Evolutionary conservation across 2,797 vertebrate species (phyloP).

Genomic region (Sus cebifrons): DNA sequence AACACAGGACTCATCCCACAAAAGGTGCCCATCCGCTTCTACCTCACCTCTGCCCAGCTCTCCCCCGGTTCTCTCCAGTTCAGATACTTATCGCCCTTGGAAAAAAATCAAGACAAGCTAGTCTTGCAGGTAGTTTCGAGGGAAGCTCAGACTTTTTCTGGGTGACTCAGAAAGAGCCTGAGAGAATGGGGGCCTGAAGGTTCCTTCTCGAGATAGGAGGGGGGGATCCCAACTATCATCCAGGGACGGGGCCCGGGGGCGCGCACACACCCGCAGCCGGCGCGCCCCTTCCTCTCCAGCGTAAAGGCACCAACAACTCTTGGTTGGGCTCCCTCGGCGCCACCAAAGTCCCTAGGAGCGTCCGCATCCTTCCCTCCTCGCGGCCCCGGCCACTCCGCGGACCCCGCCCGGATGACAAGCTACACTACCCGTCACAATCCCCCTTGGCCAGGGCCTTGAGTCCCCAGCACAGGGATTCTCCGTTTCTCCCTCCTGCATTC

Average conservation of each 20-base stretch:
- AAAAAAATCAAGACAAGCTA: constrained; percentile 66
- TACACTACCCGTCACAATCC: neutral
- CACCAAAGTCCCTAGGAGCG: neutral
- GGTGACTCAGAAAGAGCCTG: neutral
- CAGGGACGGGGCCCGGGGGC: rapidly evolving
- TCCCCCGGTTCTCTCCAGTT: constrained; percentile 67
- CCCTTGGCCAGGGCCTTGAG: neutral
- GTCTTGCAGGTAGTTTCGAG: constrained; percentile 76
- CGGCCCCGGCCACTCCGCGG: neutral
- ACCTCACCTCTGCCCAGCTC: constrained; percentile 6
- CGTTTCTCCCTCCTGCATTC: neutral
- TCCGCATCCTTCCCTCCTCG: neutral
- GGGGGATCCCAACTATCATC: neutral
- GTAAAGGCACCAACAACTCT: neutral
- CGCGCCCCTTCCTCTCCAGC: neutral
- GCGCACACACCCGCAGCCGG: neutral
- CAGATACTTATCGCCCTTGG: constrained; percentile 77
- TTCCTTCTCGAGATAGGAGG: neutral
- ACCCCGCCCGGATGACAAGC: neutral
- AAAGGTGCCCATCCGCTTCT: neutral
- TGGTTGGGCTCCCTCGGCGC: neutral
- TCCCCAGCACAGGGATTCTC: neutral
- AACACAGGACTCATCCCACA: neutral
- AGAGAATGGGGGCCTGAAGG: neutral
- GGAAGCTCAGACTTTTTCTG: constrained; percentile 40